Evolutionary conservation across 1,140 invertebrate species (phyloP).

Genomic region (Drosophila nasuta): DNA sequence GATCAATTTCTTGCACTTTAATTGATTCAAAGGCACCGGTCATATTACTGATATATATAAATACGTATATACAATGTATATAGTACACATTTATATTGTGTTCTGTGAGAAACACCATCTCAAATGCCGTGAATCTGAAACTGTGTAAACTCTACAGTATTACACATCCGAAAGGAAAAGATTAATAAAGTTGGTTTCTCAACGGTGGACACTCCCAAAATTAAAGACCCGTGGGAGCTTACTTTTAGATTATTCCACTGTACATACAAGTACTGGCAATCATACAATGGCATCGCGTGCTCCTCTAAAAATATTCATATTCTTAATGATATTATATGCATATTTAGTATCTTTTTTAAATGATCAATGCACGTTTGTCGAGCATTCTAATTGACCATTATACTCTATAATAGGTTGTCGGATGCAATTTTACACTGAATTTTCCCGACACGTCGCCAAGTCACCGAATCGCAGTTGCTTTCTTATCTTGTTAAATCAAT

Average conservation of each 20-base stretch:
- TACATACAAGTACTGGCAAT: no score
- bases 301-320: background rate
- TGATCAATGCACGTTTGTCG: constrained; percentile 20
- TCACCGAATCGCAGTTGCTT: constrained; percentile 40
- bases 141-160: background rate
- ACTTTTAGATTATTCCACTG: no score
- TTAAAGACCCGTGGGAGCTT: background rate
- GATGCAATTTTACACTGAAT: constrained; percentile 59
- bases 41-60: constrained; percentile 8
- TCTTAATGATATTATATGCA: background rate
- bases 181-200: background rate
- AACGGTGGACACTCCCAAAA: background rate
- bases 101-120: constrained; percentile 30
- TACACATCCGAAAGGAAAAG: background rate
- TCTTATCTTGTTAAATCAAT: constrained; percentile 74
- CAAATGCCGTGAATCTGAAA: constrained; percentile 8
- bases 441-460: constrained; percentile 21
- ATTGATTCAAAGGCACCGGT: constrained; percentile 70
- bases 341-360: constrained; percentile 34
- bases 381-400: constrained; percentile 64
- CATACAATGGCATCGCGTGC: background rate
- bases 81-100: background rate
- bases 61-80: constrained; percentile 6
- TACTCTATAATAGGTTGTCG: constrained; percentile 42
- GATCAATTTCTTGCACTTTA: constrained; percentile 59